These are phyloP conservation scores for Acleris literana DNA, from an alignment of 2,888 invertebrate genomes.

Conservation along the genomic window DNA sequence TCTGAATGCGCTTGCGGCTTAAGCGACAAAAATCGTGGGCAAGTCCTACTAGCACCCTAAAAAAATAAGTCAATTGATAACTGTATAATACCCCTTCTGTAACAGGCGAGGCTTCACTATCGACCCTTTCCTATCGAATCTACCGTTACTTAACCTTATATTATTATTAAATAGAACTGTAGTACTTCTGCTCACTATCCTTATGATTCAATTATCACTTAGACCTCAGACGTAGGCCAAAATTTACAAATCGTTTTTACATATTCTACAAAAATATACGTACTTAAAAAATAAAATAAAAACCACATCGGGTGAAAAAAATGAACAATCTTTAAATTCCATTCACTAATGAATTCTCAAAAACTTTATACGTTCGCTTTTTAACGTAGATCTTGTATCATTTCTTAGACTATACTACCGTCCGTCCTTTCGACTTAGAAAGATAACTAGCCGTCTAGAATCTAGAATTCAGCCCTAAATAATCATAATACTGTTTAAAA, in stretches of 20 bases:
- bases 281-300: not conserved
- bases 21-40: no score
- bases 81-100: no score
- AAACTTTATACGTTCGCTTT: slow-evolving; percentile 2
- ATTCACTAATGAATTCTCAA: slow-evolving; percentile 7
- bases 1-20: no score
- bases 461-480: slow-evolving; percentile 3
- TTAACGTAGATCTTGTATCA: slow-evolving; percentile 18
- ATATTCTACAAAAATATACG: slow-evolving; percentile 17
- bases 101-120: no score
- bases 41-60: no score
- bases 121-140: no score
- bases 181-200: slow-evolving; percentile 19
- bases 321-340: not conserved
- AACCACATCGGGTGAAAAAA: not conserved
- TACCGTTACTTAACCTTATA: no score
- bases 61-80: no score
- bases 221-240: slow-evolving; percentile 31
- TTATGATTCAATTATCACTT: slow-evolving; percentile 18
- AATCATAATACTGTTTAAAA: slow-evolving; percentile 12
- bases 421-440: slow-evolving; percentile 33
- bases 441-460: not conserved
- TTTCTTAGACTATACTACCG: slow-evolving; percentile 29
- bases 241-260: slow-evolving; percentile 27
- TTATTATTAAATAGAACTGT: not conserved